Conservation (phyloP, 2,797 vertebrate genomes). For the Anguilla marmorata region DNA sequence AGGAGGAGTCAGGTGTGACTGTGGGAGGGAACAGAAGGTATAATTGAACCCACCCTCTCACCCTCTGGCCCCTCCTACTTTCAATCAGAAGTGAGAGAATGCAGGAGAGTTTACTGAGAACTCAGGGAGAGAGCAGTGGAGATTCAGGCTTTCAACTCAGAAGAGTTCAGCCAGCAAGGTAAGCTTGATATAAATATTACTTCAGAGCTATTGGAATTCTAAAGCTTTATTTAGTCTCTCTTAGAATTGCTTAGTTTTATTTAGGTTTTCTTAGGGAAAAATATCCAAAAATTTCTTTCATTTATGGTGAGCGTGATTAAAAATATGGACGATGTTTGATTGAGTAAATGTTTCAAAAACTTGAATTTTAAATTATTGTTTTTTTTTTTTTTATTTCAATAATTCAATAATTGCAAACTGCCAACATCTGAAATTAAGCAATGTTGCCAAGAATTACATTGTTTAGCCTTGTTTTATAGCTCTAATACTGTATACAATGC, state of each 20-base stretch:
- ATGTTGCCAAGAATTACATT: neutral
- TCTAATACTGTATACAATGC: neutral
- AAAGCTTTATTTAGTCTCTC: neutral
- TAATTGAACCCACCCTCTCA: neutral
- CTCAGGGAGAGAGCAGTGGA: neutral
- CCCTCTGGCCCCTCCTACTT: neutral
- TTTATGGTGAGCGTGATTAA: neutral
- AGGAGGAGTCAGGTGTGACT: neutral
- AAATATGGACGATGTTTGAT: neutral
- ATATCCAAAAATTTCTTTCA: neutral
- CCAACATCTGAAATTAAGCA: neutral
- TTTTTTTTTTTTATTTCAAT: neutral
- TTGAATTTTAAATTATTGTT: neutral
- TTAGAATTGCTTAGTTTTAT: neutral
- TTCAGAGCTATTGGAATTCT: neutral
- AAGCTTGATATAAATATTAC: neutral
- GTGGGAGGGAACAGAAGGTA: neutral
- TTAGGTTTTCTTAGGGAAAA: neutral
- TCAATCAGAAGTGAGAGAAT: neutral
- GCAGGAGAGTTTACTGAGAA: neutral
- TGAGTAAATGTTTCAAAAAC: neutral
- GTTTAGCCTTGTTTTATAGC: neutral
- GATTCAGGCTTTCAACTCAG: neutral
- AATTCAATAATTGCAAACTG: neutral
- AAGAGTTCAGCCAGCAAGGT: neutral